phyloP scores from a whole-genome alignment of 2,797 vertebrate genomes.

The Anabas testudineus region DNA sequence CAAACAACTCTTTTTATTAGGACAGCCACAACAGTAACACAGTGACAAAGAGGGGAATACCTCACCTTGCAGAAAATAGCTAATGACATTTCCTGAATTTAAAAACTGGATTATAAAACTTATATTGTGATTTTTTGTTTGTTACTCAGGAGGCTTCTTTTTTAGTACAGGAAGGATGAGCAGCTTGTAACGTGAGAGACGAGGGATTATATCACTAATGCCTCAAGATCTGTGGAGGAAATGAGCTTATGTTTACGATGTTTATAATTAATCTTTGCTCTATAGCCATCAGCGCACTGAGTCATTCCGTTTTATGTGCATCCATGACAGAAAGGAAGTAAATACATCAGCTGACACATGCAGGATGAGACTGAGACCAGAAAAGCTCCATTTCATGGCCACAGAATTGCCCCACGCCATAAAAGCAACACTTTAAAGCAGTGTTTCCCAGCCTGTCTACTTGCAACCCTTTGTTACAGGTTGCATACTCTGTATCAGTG shows the following conservation, averaged over 20 bases:
- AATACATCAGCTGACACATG: slow-evolving; percentile 28
- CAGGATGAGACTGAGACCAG: slow-evolving; percentile 4
- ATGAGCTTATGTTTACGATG: slow-evolving; percentile 45
- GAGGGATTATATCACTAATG: slow-evolving; percentile 6
- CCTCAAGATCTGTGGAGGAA: slow-evolving; percentile 24
- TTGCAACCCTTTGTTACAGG: too few relatives aligned
- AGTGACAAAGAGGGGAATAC: slow-evolving; percentile 30
- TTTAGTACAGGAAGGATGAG: not conserved
- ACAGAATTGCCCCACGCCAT: not conserved
- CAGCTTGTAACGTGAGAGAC: not conserved
- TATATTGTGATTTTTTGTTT: not conserved
- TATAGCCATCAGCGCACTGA: slow-evolving; percentile 13
- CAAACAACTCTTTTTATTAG: slow-evolving; percentile 49
- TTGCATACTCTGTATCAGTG: too few relatives aligned
- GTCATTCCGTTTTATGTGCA: slow-evolving; percentile 48
- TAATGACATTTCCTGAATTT: not conserved
- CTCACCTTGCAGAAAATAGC: not conserved
- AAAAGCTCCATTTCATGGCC: not conserved
- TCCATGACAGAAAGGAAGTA: slow-evolving; percentile 26
- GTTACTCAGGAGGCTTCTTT: not conserved
- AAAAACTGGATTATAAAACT: not conserved
- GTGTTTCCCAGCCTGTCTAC: too few relatives aligned
- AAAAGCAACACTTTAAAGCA: not conserved
- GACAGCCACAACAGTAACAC: slow-evolving; percentile 31
- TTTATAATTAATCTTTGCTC: slow-evolving; percentile 50